Conservation (phyloP, 2,888 invertebrate genomes). For the Coenonympha arcania region DNA sequence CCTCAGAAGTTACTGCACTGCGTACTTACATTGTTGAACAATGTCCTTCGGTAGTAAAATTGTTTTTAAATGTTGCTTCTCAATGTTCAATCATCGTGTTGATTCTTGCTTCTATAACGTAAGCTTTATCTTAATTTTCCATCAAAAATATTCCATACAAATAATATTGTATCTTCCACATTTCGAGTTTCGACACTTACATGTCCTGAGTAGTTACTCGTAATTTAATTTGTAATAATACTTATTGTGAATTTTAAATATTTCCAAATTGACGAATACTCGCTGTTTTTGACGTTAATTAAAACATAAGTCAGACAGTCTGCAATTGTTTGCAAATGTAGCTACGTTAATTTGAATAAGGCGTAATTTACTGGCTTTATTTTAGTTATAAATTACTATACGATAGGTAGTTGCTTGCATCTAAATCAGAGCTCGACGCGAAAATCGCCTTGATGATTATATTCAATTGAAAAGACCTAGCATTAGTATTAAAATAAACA, state of each 20-base stretch:
- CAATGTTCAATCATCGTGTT: too few relatives aligned
- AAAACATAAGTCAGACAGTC: background rate
- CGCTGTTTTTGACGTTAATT: background rate
- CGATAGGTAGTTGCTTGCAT: background rate
- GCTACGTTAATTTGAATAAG: background rate
- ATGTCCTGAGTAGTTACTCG: too few relatives aligned
- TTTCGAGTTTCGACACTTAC: too few relatives aligned
- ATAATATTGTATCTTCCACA: too few relatives aligned
- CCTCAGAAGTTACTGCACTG: slow-evolving; percentile 21
- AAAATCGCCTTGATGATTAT: background rate
- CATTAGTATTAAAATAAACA: background rate
- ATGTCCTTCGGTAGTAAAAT: background rate
- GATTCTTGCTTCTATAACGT: too few relatives aligned
- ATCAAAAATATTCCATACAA: too few relatives aligned
- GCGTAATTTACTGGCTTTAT: background rate
- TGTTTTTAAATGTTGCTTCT: too few relatives aligned
- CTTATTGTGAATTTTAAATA: too few relatives aligned
- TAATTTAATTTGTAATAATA: too few relatives aligned
- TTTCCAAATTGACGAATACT: too few relatives aligned
- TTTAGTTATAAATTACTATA: background rate
- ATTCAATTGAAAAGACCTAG: background rate
- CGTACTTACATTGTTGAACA: slow-evolving; percentile 12
- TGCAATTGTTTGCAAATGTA: background rate
- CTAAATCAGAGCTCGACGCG: too few relatives aligned
- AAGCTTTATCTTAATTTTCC: too few relatives aligned